These are phyloP conservation scores for Lymantria dispar DNA, from an alignment of 2,888 invertebrate species.

Conservation along the genomic window DNA sequence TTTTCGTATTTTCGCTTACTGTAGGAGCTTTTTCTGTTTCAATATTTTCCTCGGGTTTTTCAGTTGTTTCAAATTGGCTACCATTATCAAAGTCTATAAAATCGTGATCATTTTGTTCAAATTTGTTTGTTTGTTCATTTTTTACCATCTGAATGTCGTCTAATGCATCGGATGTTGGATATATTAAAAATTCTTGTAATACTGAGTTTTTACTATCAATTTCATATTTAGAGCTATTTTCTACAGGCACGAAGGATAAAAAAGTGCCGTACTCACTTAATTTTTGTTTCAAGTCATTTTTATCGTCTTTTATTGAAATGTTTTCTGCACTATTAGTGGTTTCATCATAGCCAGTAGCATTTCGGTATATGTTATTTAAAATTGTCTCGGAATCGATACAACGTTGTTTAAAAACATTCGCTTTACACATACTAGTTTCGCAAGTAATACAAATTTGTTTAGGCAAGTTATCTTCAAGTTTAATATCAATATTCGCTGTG, in stretches of 20 bases:
- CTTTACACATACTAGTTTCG: conserved; percentile 48
- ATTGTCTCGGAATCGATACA: conserved; percentile 56
- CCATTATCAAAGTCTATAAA: conserved; percentile 25
- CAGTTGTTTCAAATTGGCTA: conserved; percentile 2
- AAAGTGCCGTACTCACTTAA: conserved; percentile 5
- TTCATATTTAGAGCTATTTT: conserved; percentile 3
- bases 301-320: conserved; percentile 22
- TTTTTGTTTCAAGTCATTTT: conserved; percentile 6
- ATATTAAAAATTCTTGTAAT: conserved; percentile 2
- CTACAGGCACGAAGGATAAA: conserved; percentile 3
- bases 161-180: neutral
- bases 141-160: conserved; percentile 10
- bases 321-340: conserved; percentile 6
- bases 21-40: conserved; percentile 7
- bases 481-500: conserved; percentile 52
- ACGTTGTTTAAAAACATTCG: conserved; percentile 60
- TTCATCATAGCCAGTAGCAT: conserved; percentile 1
- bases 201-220: conserved; percentile 18
- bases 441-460: conserved; percentile 66
- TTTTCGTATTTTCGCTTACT: conserved; percentile 6
- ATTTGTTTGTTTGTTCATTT: conserved; percentile 12
- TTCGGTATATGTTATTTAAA: conserved; percentile 43
- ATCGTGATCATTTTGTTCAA: conserved; percentile 13
- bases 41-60: conserved; percentile 7
- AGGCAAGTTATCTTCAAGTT: conserved; percentile 50